Evolutionary conservation across 2,113 vertebrate genomes (phyloP), one percentile per base, ranked within the genome.

Genomic region (Plestiodon gilberti): DNA sequence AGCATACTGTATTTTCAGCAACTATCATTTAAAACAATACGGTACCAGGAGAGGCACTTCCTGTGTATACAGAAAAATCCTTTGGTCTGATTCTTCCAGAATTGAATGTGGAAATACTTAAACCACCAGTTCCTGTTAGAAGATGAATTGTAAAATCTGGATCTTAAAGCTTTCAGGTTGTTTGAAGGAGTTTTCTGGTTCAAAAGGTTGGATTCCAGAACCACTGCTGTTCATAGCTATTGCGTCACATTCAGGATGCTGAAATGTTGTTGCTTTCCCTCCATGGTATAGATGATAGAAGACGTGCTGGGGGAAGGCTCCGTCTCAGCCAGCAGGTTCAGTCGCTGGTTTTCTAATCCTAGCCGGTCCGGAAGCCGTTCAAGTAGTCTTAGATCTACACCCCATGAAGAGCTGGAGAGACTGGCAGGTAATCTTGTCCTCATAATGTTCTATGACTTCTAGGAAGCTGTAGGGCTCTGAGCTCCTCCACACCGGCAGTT

Each of bases 241-340:
- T 4, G 43, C 8, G 43, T 48, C 55, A 55, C 10, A 57, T 57
- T 17, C 55, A 57, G 55, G 17, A 9, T 57, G 55, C 55, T 57
- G 55, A 92, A 87, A 88, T 76, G 81, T 13, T 30, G 13, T 80
- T 15, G 52, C 75, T 28, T 61, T 79, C 1, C 40, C 48, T 11
- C 38, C 76, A 35, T 85, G 61, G 90, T 95, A 52, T 90, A 99
- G 99, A 99, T 99, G 98, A 99, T 99, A 71, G 98, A 99, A 94
- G 99, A 99, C 73, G 98, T 99, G 88, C 96, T 99, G 84, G 98
- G 98, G 79, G 99, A 99, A 93, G 98, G 98, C 2, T 97, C 98
- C 0, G 95, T 97, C 82, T 98, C 98, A 10, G 97, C 98, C 70
- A 99, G 98, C 91, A 97, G 98, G 77, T 99, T 99, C 93, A 99